A percentile compares a stretch with the other conserved stretches of the same genome.
These are phyloP conservation scores for Conops quadrifasciatus DNA, from an alignment of 2,888 invertebrate species.

Conservation along the genomic window DNA sequence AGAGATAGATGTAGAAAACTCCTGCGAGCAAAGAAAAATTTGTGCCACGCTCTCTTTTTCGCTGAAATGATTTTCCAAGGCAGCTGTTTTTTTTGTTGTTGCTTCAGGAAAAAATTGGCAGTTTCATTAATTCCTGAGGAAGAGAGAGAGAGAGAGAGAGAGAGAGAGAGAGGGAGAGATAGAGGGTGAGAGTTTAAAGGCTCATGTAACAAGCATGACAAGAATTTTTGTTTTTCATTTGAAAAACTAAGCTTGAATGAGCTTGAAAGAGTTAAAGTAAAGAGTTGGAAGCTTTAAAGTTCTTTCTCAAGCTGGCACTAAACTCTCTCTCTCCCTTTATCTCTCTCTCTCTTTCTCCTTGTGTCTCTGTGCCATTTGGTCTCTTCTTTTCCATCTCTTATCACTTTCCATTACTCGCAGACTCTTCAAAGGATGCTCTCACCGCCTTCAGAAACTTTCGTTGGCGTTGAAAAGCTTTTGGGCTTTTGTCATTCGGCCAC, in stretches of 20 bases:
- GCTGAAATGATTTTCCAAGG: neutral
- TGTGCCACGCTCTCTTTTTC: neutral
- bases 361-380: neutral
- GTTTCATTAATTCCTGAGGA: neutral
- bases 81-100: neutral
- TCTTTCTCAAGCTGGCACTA: too few relatives aligned
- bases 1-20: too few relatives aligned
- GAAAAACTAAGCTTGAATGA: too few relatives aligned
- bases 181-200: too few relatives aligned
- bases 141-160: slow-evolving; percentile 14
- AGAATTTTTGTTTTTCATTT: too few relatives aligned
- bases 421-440: too few relatives aligned
- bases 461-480: slow-evolving; percentile 48
- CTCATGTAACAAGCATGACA: too few relatives aligned
- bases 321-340: slow-evolving; percentile 4
- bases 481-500: slow-evolving; percentile 47
- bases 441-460: slow-evolving; percentile 34
- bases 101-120: slow-evolving; percentile 5
- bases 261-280: too few relatives aligned
- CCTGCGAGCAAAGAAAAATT: neutral
- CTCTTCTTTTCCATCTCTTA: neutral
- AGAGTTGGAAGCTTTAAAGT: too few relatives aligned
- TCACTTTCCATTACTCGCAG: neutral
- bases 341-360: neutral
- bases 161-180: neutral